phyloP scores from a whole-genome alignment of 2,113 vertebrate species.

The Zeus faber region DNA sequence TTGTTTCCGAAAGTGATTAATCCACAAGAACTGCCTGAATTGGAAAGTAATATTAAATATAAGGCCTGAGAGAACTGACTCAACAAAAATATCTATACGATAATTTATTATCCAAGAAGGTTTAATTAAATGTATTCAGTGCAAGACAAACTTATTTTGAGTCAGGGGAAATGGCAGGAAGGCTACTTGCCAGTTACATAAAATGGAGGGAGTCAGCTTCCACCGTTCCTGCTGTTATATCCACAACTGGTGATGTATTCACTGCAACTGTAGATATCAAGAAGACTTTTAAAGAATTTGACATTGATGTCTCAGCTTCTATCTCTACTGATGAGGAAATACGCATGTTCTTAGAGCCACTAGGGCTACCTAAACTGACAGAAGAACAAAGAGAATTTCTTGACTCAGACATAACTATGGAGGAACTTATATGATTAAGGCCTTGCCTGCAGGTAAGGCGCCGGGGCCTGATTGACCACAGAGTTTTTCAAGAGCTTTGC shows the following conservation, averaged over 20 bases:
- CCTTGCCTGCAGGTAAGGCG: conserved; percentile 4
- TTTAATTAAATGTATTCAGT: no score
- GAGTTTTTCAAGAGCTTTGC: no score
- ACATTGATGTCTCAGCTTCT: conserved; percentile 1
- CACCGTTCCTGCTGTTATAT: background rate
- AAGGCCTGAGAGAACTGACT: no score
- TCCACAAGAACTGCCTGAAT: no score
- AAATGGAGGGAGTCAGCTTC: background rate
- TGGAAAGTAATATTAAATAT: no score
- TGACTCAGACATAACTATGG: conserved; percentile 6
- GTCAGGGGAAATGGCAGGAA: no score
- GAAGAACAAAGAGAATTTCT: conserved; percentile 4
- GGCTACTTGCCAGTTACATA: no score
- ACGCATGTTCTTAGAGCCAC: background rate
- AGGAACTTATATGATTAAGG: conserved; percentile 6
- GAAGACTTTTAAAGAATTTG: background rate
- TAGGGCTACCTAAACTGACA: conserved; percentile 1
- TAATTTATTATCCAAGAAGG: no score
- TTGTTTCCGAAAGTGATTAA: no score
- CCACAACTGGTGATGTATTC: background rate
- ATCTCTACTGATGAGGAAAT: conserved; percentile 7
- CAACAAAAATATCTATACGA: no score
- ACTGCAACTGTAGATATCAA: background rate
- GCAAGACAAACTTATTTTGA: background rate
- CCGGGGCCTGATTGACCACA: no score